Percentiles rank a stretch among this genome's conserved stretches.
Evolutionary conservation across 2,797 vertebrate genomes (phyloP).

Genomic region (Molossus molossus): DNA sequence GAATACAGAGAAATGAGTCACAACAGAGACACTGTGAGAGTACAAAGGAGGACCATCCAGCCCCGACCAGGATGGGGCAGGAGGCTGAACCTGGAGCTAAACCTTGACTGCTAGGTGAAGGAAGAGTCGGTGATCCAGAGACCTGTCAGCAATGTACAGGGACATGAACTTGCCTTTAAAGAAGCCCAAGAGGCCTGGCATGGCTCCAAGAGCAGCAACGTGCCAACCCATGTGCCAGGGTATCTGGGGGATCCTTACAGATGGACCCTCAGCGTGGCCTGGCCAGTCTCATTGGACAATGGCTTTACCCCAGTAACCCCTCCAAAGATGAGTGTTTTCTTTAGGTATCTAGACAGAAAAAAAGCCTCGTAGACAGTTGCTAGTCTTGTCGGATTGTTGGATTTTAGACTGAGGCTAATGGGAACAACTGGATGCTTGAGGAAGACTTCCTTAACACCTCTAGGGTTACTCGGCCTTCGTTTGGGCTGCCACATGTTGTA

Average conservation of each 20-base stretch:
- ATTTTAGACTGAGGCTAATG: background rate
- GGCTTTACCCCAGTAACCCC: background rate
- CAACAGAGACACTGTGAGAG: background rate
- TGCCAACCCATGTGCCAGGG: background rate
- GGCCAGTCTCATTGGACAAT: background rate
- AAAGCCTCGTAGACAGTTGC: background rate
- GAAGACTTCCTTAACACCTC: background rate
- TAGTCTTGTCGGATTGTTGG: background rate
- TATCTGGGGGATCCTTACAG: background rate
- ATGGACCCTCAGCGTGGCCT: background rate
- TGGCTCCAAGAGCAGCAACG: background rate
- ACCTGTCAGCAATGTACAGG: background rate
- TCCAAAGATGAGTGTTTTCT: constrained; percentile 10
- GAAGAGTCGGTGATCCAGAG: background rate
- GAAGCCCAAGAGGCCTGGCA: too few relatives aligned
- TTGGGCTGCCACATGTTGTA: background rate
- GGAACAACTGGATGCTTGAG: background rate
- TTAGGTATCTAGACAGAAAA: background rate
- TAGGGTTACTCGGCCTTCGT: background rate
- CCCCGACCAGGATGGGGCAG: background rate
- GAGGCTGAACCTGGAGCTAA: background rate
- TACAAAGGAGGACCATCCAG: background rate
- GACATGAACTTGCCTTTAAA: background rate
- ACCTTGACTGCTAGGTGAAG: background rate
- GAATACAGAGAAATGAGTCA: background rate